Base-by-base conservation (phyloP, 2,888 invertebrate species). In the Cryptocephalus primarius region DNA sequence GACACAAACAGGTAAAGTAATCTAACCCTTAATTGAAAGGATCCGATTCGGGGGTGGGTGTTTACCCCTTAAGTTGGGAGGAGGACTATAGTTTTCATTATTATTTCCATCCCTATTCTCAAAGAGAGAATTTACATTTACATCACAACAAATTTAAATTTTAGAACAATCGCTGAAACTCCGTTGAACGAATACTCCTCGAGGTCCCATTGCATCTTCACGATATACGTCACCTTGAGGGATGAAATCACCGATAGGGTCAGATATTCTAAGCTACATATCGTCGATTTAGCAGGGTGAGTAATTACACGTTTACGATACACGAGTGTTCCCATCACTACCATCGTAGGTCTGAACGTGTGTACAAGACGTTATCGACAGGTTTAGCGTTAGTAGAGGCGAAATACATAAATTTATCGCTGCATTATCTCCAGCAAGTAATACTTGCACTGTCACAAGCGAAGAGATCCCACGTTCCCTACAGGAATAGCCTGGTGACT, bases 271-370 rank as follows among this genome's bases (percentile, higher is more conserved):
- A 77, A 77, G 61, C 62, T 76, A 48, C 72, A 76, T 60, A 58
- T 76, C 12, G 75, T 76, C 9, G 76, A 76, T 60, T 64, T 77
- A 36, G 76, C 76, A 22, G 76, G 76, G 75, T 76, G 60, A 52
- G 44, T 12, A 10, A 14, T 40, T 41, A 32, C 9, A 39, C n/a
- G 6, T 22, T 22, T 22, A 22, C 2, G 22, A 22, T 22, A 42
- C 22, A 2, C 2, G 36, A 4, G 2, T 4, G 6, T 36, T 12
- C 6, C 6, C 36, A 4, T 11, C n/a, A 36, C n/a, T 6, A 2
- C 12, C 36, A 36, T 36, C 6, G n/a, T 6, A 75, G 75, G 45
- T 76, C 75, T 2, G 75, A 76, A 57, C 65, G 75, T 38, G 69
- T 75, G 32, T 66, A 70, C 55, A 76, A 75, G 58, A 69, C 70